Conservation (phyloP, 2,113 vertebrate genomes). For the Callionymus lyra region DNA sequence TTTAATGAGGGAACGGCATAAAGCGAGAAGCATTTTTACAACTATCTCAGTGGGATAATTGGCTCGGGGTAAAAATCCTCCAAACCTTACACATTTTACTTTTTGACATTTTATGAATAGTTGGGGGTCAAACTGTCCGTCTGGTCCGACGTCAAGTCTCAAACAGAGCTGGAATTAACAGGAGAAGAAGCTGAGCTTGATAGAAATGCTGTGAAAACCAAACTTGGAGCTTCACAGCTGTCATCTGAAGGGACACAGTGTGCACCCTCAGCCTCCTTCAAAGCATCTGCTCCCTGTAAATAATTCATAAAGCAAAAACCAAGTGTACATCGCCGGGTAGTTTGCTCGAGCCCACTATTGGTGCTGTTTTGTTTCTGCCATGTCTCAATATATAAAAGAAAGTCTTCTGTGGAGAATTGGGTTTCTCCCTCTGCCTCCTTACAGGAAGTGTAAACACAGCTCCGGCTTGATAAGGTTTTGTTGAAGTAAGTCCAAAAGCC, state of each 20-base stretch:
- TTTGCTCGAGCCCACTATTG: constrained; percentile 33
- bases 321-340: constrained; percentile 35
- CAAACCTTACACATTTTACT: too few species aligned
- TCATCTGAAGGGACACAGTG: constrained; percentile 43
- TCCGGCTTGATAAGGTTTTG: constrained; percentile 48
- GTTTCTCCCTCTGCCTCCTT: constrained; percentile 39
- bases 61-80: too few species aligned
- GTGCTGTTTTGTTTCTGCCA: constrained; percentile 30
- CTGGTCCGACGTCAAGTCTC: constrained; percentile 9
- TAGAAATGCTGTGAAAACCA: constrained; percentile 41
- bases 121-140: too few species aligned
- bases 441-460: constrained; percentile 50
- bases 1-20: too few species aligned
- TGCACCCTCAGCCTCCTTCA: constrained; percentile 34
- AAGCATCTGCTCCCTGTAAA: constrained; percentile 39
- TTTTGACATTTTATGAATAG: too few species aligned
- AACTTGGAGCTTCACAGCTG: constrained; percentile 41
- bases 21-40: too few species aligned
- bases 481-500: constrained; percentile 31
- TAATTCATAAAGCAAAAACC: constrained; percentile 47
- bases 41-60: too few species aligned
- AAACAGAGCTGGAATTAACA: constrained; percentile 54
- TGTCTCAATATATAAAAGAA: constrained; percentile 45
- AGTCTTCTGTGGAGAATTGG: constrained; percentile 35
- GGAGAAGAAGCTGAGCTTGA: constrained; percentile 45